These are phyloP conservation scores for Charaxes varanes DNA, from an alignment of 1,140 invertebrate species.

Conservation along the genomic window DNA sequence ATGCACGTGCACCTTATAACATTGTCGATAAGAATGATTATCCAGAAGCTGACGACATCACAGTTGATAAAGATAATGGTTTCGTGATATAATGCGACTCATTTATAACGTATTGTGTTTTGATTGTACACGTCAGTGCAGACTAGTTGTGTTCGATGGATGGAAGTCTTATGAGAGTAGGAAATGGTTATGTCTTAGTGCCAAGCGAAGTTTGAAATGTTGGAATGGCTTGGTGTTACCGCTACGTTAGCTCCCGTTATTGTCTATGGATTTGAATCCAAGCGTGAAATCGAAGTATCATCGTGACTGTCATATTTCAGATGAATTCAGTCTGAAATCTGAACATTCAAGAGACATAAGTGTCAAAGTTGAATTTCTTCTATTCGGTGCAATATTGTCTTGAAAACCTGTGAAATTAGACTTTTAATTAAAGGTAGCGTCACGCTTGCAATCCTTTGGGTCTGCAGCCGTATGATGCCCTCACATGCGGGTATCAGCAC, in stretches of 20 bases:
- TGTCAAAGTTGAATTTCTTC: no score
- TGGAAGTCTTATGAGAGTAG: constrained; percentile 51
- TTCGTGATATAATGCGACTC: constrained; percentile 45
- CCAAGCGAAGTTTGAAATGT: constrained; percentile 45
- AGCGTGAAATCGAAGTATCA: constrained; percentile 35
- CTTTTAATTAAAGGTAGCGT: no score
- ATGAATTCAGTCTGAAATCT: constrained; percentile 25
- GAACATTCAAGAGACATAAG: background rate
- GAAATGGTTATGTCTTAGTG: constrained; percentile 63
- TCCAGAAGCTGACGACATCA: constrained; percentile 1
- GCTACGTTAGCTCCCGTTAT: constrained; percentile 42
- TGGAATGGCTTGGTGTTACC: constrained; percentile 41
- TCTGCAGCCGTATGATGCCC: no score
- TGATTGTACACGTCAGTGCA: constrained; percentile 60
- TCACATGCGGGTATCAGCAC: no score
- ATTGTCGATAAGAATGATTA: constrained; percentile 12
- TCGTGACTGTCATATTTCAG: constrained; percentile 24
- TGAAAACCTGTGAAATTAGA: no score
- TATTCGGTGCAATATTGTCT: no score
- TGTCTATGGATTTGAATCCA: constrained; percentile 32
- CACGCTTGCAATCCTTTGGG: no score
- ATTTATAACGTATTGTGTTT: constrained; percentile 71
- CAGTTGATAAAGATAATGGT: constrained; percentile 13
- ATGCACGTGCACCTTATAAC: constrained; percentile 14
- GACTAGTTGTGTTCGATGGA: constrained; percentile 51